Base-by-base conservation (phyloP, 2,113 vertebrate genomes). In the Larimichthys crocea region DNA sequence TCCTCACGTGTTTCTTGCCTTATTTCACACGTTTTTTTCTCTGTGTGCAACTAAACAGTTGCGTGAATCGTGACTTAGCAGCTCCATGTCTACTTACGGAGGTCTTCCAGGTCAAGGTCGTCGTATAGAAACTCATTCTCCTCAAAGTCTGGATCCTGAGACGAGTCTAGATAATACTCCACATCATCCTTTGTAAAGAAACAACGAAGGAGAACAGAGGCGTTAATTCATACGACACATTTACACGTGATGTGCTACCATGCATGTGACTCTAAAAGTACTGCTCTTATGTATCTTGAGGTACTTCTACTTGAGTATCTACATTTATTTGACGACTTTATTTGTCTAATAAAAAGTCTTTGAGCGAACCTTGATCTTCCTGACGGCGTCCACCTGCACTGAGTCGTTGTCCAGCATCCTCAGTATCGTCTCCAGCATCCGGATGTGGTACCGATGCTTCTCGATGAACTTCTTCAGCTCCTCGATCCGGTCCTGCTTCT, bases 111-210 rank as follows among this genome's bases (percentile, higher is more conserved):
- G 90, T 97, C 96, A 75, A 98, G 92, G 89, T 98, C 97, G 16
- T 98, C 97, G 0, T 97, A 98, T 10, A 97, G 93, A 76, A 97
- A 98, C 94, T 97, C 97, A 0, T 98, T 98, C 91, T 97, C 97
- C 86, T 97, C 96, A 12, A 97, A 97, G 92, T 98, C 97, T 0
- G 96, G 97, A 80, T 98, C 96, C 92, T 97, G 97, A 1, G 97
- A 97, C 0, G 97, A 97, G 93, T 98, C 97, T 0, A 96, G 92
- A 0, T 98, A 98, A 79, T 97, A 98, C 85, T 97, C 97, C 0
- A 98, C 97, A 0, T 98, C 97, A 0, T 98, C 97, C 92, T 91
- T 10, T 10, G 35, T 0, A 5, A 12, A 29, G 24, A 22, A 52
- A 29, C 16, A 24, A n/a, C n/a, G 44, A 48, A 20, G 16, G 48